Percentiles rank a stretch among this genome's conserved stretches.
Evolutionary conservation across 1,140 invertebrate species (phyloP).

Genomic region (Leguminivora glycinivorella): DNA sequence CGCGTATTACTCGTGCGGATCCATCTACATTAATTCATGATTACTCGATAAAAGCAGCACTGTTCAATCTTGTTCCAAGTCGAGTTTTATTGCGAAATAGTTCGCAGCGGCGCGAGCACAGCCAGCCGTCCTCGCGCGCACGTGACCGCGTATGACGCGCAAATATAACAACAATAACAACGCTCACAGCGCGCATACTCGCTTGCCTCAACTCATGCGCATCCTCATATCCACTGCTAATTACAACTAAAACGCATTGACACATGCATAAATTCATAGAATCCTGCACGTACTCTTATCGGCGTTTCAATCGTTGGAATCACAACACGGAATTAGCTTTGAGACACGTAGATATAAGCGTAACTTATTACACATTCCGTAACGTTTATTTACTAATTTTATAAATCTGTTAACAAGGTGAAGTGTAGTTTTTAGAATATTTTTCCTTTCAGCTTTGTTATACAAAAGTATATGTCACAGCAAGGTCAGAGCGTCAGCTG

Average conservation of each 20-base stretch:
- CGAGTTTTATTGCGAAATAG: slow-evolving; percentile 50
- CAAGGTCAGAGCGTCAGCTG: too few relatives aligned
- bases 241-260: slow-evolving; percentile 22
- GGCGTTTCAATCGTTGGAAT: slow-evolving; percentile 6
- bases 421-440: background rate
- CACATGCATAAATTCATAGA: slow-evolving; percentile 23
- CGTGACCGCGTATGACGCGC: slow-evolving; percentile 32
- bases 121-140: slow-evolving; percentile 53
- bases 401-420: background rate
- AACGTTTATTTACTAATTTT: background rate
- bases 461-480: background rate
- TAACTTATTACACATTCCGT: background rate
- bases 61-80: slow-evolving; percentile 42
- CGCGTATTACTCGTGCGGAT: slow-evolving; percentile 23
- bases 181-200: slow-evolving; percentile 15
- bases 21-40: slow-evolving; percentile 28
- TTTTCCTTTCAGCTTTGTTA: background rate
- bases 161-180: slow-evolving; percentile 60
- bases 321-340: slow-evolving; percentile 7
- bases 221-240: slow-evolving; percentile 25
- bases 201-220: slow-evolving; percentile 1
- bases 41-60: slow-evolving; percentile 22
- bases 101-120: slow-evolving; percentile 28
- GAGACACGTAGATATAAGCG: slow-evolving; percentile 24
- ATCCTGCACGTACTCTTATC: slow-evolving; percentile 22